phyloP scores from a whole-genome alignment of 1,140 invertebrate genomes.

The Thaumatotibia leucotreta region DNA sequence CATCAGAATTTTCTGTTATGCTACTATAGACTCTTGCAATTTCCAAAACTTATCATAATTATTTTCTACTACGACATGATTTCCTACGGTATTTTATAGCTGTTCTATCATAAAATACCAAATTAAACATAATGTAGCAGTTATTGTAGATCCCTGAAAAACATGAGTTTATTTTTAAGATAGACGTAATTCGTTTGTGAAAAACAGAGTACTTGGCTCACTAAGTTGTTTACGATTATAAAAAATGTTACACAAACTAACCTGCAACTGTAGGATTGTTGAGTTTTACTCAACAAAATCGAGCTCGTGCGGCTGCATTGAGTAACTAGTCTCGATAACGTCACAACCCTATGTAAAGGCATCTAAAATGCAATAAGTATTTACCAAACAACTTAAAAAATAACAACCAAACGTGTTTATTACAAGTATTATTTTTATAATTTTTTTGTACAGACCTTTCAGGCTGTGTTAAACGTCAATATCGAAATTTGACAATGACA shows the following conservation, averaged over 20 bases:
- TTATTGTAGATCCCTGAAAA: not conserved
- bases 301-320: slow-evolving; percentile 33
- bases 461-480: not conserved
- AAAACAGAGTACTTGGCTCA: slow-evolving; percentile 1
- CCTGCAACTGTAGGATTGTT: slow-evolving; percentile 29
- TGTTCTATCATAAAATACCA: not conserved
- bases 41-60: too few relatives aligned
- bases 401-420: not conserved
- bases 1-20: too few relatives aligned
- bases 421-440: not conserved
- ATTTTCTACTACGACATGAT: too few relatives aligned
- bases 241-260: slow-evolving; percentile 20
- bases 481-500: not conserved
- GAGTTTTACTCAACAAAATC: slow-evolving; percentile 19
- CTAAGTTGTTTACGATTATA: slow-evolving; percentile 18
- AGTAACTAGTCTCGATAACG: slow-evolving; percentile 31
- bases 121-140: not conserved
- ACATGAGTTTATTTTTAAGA: not conserved
- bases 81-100: too few relatives aligned
- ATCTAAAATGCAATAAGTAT: slow-evolving; percentile 20
- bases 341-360: slow-evolving; percentile 37
- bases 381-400: not conserved
- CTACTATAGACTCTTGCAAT: too few relatives aligned
- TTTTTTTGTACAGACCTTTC: not conserved
- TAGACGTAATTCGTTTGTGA: slow-evolving; percentile 22